phyloP scores from a whole-genome alignment of 1,140 invertebrate species.

The Tetragonula clypearis region DNA sequence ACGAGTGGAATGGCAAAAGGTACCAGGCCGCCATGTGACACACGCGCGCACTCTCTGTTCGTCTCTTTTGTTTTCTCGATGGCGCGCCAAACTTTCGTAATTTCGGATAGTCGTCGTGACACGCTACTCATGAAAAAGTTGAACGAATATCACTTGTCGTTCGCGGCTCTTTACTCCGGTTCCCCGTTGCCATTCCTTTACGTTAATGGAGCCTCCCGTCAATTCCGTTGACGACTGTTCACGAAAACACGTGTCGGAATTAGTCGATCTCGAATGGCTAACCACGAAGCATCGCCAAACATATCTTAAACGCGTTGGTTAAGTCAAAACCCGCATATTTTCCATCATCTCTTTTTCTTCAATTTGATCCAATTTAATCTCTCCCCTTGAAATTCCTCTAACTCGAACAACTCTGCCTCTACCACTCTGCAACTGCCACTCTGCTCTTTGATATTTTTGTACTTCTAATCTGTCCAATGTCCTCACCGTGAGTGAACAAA shows the following conservation, averaged over 20 bases:
- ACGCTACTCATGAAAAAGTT: neutral
- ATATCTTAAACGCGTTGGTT: neutral
- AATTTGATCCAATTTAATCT: neutral
- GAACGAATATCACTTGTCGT: neutral
- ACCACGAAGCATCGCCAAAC: no score
- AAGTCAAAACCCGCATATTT: neutral
- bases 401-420: no score
- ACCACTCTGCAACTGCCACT: no score
- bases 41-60: neutral
- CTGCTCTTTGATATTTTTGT: neutral
- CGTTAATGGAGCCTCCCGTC: neutral
- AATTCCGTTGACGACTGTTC: neutral
- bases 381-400: neutral
- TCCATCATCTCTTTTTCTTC: neutral
- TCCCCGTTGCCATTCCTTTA: neutral
- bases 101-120: neutral
- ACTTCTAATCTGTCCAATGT: neutral
- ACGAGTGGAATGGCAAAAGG: neutral
- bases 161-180: neutral
- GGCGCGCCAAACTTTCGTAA: constrained; percentile 43
- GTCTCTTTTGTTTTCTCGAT: constrained; percentile 29
- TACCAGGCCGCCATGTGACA: neutral
- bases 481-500: neutral
- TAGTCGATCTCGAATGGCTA: neutral
- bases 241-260: neutral